Percentiles rank a stretch among this genome's conserved stretches.
These are phyloP conservation scores for Drosophila equinoxialis DNA, from an alignment of 1,140 invertebrate species.

Conservation along the genomic window DNA sequence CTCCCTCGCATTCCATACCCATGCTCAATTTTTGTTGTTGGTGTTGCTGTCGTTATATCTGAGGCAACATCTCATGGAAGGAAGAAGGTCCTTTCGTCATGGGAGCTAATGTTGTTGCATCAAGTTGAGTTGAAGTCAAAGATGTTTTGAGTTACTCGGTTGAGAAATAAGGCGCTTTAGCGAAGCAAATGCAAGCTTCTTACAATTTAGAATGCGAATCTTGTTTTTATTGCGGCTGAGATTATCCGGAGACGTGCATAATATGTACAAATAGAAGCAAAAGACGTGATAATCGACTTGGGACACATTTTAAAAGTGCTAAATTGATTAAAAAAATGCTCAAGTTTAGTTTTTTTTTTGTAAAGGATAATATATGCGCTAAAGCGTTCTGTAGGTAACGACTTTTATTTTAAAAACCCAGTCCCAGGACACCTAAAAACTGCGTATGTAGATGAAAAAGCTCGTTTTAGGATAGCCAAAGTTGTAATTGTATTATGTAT, in stretches of 20 bases:
- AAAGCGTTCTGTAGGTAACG: too few species aligned
- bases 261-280: neutral
- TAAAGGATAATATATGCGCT: too few species aligned
- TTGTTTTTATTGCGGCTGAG: conserved; percentile 31
- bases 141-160: conserved; percentile 49
- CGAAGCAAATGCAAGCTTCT: conserved; percentile 33
- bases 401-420: too few species aligned
- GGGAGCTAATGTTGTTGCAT: conserved; percentile 28
- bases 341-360: too few species aligned
- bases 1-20: conserved; percentile 9
- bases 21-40: neutral
- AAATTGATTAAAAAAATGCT: too few species aligned
- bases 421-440: too few species aligned
- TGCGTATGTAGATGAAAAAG: too few species aligned
- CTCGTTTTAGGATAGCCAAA: too few species aligned
- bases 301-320: too few species aligned
- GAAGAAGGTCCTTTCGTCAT: conserved; percentile 2
- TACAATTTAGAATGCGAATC: conserved; percentile 44
- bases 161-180: conserved; percentile 55
- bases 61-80: neutral
- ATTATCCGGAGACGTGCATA: conserved; percentile 18
- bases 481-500: too few species aligned
- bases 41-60: neutral
- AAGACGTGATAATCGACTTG: neutral
- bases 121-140: conserved; percentile 49